Percentiles rank a stretch among this genome's conserved stretches.
Conservation (phyloP, 2,113 vertebrate species). For the Triplophysa siluroides region DNA sequence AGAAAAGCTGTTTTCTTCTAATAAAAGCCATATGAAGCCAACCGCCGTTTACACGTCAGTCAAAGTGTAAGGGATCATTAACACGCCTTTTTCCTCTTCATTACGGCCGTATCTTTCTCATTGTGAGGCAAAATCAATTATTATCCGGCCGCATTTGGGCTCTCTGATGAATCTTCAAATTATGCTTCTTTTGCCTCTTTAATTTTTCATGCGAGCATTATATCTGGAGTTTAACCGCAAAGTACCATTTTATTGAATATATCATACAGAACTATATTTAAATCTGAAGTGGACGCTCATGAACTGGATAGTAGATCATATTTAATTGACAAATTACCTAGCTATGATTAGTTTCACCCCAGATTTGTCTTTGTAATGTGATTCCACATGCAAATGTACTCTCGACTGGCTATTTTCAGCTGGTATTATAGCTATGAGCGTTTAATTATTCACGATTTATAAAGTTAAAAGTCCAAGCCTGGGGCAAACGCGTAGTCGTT, state of each 20-base stretch:
- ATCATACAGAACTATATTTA: slow-evolving; percentile 84
- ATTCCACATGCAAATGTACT: slow-evolving; percentile 71
- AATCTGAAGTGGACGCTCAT: slow-evolving; percentile 69
- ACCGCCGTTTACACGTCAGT: slow-evolving; percentile 2
- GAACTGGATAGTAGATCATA: slow-evolving; percentile 72
- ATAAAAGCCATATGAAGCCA: background rate
- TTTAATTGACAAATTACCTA: slow-evolving; percentile 78
- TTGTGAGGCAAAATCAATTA: slow-evolving; percentile 68
- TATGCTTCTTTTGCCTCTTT: slow-evolving; percentile 71
- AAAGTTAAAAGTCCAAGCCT: slow-evolving; percentile 54
- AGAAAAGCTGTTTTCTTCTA: background rate
- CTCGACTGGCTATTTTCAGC: slow-evolving; percentile 71
- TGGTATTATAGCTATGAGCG: slow-evolving; percentile 60
- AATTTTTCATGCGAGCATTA: slow-evolving; percentile 78
- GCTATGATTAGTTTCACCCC: slow-evolving; percentile 73
- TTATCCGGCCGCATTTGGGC: slow-evolving; percentile 69
- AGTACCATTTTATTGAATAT: slow-evolving; percentile 84
- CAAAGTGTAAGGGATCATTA: slow-evolving; percentile 14
- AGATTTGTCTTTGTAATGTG: slow-evolving; percentile 76
- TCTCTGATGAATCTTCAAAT: slow-evolving; percentile 74
- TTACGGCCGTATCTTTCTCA: slow-evolving; percentile 62
- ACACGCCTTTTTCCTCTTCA: slow-evolving; percentile 1
- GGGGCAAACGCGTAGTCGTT: slow-evolving; percentile 13
- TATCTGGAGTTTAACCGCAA: slow-evolving; percentile 80
- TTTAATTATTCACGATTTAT: slow-evolving; percentile 70